Conservation (phyloP, 2,888 invertebrate genomes). For the Microctonus aethiopoides region DNA sequence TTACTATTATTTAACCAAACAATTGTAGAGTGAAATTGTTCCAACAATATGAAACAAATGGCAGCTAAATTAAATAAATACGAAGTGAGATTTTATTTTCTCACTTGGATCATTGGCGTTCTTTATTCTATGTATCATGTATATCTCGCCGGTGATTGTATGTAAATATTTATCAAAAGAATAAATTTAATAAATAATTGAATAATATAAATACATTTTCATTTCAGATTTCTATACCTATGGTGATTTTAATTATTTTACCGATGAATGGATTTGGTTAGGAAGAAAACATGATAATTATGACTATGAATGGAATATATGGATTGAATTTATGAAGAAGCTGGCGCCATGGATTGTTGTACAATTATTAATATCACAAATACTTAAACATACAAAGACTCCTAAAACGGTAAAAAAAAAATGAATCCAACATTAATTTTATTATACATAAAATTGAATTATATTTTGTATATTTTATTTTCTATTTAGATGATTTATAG, state of each 20-base stretch:
- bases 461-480: slow-evolving; percentile 24
- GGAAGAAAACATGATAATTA: slow-evolving; percentile 73
- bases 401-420: slow-evolving; percentile 52
- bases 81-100: slow-evolving; percentile 70
- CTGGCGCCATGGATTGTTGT: slow-evolving; percentile 71
- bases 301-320: slow-evolving; percentile 79
- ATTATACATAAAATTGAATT: slow-evolving; percentile 16
- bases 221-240: slow-evolving; percentile 7
- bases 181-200: no score
- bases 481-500: slow-evolving; percentile 67
- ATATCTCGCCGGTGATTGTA: slow-evolving; percentile 70
- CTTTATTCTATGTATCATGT: slow-evolving; percentile 72
- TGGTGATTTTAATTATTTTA: slow-evolving; percentile 66
- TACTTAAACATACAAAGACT: slow-evolving; percentile 48
- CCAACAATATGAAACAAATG: neutral
- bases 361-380: slow-evolving; percentile 71
- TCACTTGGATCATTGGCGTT: slow-evolving; percentile 71
- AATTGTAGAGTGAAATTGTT: neutral
- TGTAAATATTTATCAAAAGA: slow-evolving; percentile 40
- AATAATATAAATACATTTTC: slow-evolving; percentile 5
- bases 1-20: no score
- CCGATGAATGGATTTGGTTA: slow-evolving; percentile 71
- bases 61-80: slow-evolving; percentile 40
- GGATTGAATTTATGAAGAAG: slow-evolving; percentile 70
- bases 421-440: no score